These are phyloP conservation scores for Electrophaes corylata DNA, from an alignment of 2,888 invertebrate genomes.

Conservation along the genomic window DNA sequence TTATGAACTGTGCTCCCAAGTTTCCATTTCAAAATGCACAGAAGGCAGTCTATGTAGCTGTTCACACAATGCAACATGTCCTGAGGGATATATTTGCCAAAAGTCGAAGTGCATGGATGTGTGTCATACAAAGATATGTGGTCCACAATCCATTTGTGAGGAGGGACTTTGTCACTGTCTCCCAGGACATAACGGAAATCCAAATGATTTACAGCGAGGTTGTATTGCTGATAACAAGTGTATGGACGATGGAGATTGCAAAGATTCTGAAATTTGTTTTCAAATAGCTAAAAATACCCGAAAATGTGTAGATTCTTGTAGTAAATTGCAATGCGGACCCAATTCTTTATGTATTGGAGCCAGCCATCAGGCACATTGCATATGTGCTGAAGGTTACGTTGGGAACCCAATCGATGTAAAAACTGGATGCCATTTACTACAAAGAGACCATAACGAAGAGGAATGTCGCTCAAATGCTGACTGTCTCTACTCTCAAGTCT, in stretches of 20 bases:
- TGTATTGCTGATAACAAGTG: slow-evolving; percentile 91
- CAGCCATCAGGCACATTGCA: slow-evolving; percentile 93
- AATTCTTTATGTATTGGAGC: slow-evolving; percentile 94
- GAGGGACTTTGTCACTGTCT: slow-evolving; percentile 92
- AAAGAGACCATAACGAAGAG: slow-evolving; percentile 82
- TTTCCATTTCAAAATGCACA: slow-evolving; percentile 88
- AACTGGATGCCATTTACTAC: slow-evolving; percentile 90
- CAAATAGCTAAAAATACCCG: slow-evolving; percentile 90
- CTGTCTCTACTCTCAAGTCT: slow-evolving; percentile 88
- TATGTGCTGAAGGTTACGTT: slow-evolving; percentile 91
- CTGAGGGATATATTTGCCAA: slow-evolving; percentile 90
- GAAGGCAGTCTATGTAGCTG: slow-evolving; percentile 89
- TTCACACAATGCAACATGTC: slow-evolving; percentile 88
- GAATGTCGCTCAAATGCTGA: slow-evolving; percentile 89
- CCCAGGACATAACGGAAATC: slow-evolving; percentile 90
- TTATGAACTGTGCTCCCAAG: slow-evolving; percentile 90
- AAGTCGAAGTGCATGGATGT: slow-evolving; percentile 89
- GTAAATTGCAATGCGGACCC: slow-evolving; percentile 94
- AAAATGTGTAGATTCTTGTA: slow-evolving; percentile 94
- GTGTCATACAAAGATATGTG: slow-evolving; percentile 90
- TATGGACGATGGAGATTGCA: slow-evolving; percentile 91
- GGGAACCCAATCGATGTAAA: slow-evolving; percentile 93
- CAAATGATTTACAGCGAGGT: slow-evolving; percentile 87
- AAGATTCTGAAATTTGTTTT: slow-evolving; percentile 93
- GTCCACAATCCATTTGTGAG: slow-evolving; percentile 92